phyloP scores from a whole-genome alignment of 2,797 vertebrate species.

The Tangara arthus region DNA sequence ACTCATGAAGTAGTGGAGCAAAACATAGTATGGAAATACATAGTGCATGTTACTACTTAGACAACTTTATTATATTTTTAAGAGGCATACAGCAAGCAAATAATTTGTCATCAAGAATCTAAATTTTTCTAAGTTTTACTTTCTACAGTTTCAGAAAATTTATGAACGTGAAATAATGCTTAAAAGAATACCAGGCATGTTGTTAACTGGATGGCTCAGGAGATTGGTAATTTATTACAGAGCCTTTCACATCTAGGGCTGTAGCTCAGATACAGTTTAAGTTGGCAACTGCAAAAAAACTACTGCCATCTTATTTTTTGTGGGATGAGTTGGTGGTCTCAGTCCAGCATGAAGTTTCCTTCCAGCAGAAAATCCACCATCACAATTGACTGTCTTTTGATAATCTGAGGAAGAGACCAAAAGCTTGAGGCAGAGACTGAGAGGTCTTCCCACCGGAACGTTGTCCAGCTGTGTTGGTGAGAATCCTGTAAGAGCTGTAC shows the following conservation, averaged over 20 bases:
- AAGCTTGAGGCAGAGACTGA: background rate
- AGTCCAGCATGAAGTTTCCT: slow-evolving; percentile 24
- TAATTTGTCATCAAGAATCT: background rate
- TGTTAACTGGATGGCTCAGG: slow-evolving; percentile 62
- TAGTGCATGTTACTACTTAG: background rate
- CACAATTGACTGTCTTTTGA: background rate
- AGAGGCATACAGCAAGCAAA: background rate
- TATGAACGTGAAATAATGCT: background rate
- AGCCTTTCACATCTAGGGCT: slow-evolving; percentile 55
- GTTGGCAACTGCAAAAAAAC: background rate
- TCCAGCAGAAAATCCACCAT: slow-evolving; percentile 23
- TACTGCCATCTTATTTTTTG: background rate
- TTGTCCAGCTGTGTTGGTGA: background rate
- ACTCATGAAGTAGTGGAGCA: background rate
- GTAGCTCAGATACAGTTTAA: background rate
- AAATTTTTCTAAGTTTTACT: background rate
- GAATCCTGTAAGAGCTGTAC: background rate
- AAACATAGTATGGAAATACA: background rate
- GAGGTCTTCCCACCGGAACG: background rate
- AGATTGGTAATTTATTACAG: slow-evolving; percentile 58
- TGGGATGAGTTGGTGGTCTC: slow-evolving; percentile 48
- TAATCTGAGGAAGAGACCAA: slow-evolving; percentile 3
- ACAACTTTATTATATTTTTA: background rate
- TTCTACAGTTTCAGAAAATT: background rate
- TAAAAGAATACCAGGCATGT: background rate